phyloP scores from a whole-genome alignment of 23 tunicate genomes.

The Styela plicata region DNA sequence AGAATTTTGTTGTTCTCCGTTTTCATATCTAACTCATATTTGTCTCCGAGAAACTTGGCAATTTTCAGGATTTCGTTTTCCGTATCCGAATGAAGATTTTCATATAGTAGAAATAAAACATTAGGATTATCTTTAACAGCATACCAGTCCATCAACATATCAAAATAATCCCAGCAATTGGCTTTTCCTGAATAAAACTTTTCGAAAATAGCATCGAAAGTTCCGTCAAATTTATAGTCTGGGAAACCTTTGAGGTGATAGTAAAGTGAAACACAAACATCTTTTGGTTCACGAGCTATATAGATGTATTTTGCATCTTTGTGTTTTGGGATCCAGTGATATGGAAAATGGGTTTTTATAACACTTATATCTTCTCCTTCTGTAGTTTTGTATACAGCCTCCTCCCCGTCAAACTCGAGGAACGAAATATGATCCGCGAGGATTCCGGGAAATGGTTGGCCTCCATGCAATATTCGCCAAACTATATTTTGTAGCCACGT shows the following conservation, averaged over 20 bases:
- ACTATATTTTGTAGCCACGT: slow-evolving; percentile 76
- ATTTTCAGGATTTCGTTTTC: slow-evolving; percentile 28
- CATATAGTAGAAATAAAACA: slow-evolving; percentile 54
- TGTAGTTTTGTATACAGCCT: not conserved
- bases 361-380: not conserved
- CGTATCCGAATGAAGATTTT: slow-evolving; percentile 31
- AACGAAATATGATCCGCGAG: slow-evolving; percentile 50
- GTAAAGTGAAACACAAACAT: slow-evolving; percentile 45
- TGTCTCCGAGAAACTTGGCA: slow-evolving; percentile 43
- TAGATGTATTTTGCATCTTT: slow-evolving; percentile 44
- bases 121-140: slow-evolving; percentile 23
- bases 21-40: slow-evolving; percentile 31
- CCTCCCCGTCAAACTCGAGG: slow-evolving; percentile 65
- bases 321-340: slow-evolving; percentile 32
- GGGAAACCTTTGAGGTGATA: slow-evolving; percentile 43
- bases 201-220: slow-evolving; percentile 36
- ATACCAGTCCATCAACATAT: slow-evolving; percentile 40
- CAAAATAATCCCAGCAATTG: slow-evolving; percentile 32
- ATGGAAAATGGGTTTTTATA: slow-evolving; percentile 27
- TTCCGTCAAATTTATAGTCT: slow-evolving; percentile 1
- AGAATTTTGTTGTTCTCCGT: slow-evolving; percentile 24
- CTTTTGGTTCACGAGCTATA: slow-evolving; percentile 62
- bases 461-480: slow-evolving; percentile 54
- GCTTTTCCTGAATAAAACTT: slow-evolving; percentile 13
- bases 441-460: slow-evolving; percentile 18